Conservation (phyloP, 1,140 invertebrate species). For the Drosophila elegans region DNA sequence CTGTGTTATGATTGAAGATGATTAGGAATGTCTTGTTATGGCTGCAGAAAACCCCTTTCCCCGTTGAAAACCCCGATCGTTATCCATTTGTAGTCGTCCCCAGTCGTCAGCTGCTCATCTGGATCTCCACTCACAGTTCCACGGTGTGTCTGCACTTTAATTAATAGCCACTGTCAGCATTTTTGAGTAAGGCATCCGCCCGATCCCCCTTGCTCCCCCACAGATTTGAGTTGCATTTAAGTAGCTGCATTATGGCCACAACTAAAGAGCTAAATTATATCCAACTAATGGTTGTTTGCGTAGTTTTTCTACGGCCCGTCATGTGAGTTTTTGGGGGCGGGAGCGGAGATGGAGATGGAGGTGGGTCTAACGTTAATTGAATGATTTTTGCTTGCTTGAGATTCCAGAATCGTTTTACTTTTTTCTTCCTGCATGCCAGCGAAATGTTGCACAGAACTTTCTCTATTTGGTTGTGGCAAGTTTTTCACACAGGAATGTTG, state of each 20-base stretch:
- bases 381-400: slow-evolving; percentile 46
- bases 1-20: slow-evolving; percentile 78
- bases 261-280: slow-evolving; percentile 53
- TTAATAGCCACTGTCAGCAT: slow-evolving; percentile 78
- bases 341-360: not conserved
- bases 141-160: slow-evolving; percentile 66
- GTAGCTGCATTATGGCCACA: slow-evolving; percentile 60
- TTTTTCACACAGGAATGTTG: slow-evolving; percentile 13
- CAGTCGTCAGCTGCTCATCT: slow-evolving; percentile 48
- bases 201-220: not conserved
- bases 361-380: slow-evolving; percentile 35
- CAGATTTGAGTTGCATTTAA: slow-evolving; percentile 51
- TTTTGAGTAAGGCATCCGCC: slow-evolving; percentile 71
- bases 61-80: slow-evolving; percentile 19
- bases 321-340: not conserved
- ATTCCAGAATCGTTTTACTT: slow-evolving; percentile 42
- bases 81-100: slow-evolving; percentile 32
- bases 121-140: slow-evolving; percentile 46
- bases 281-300: slow-evolving; percentile 51
- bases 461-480: slow-evolving; percentile 39
- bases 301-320: not conserved
- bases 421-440: slow-evolving; percentile 11
- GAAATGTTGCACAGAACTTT: slow-evolving; percentile 32
- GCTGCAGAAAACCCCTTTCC: slow-evolving; percentile 31
- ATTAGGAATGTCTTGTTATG: slow-evolving; percentile 81